These are phyloP conservation scores for Loriculus beryllinus DNA, from an alignment of 2,797 vertebrate genomes.

Conservation along the genomic window DNA sequence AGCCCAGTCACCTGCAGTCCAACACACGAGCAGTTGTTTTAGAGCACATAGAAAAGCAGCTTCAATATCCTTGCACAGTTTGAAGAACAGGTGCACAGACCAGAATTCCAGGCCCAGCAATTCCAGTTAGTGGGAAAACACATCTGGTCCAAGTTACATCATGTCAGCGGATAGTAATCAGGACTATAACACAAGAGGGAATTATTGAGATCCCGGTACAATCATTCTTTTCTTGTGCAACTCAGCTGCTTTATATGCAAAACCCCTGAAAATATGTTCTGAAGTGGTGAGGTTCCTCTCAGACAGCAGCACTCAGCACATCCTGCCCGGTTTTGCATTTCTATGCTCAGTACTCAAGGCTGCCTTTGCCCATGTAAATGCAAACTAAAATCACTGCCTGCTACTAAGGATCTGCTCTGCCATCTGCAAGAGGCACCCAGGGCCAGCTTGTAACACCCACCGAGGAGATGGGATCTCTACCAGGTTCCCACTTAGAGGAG, in stretches of 20 bases:
- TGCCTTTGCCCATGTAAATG: neutral
- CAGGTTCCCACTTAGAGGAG: neutral
- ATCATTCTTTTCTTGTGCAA: neutral
- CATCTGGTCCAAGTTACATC: neutral
- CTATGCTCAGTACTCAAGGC: neutral
- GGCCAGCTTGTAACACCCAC: neutral
- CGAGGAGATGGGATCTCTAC: neutral
- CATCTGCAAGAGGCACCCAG: neutral
- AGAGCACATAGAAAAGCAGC: neutral
- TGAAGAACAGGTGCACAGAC: constrained; percentile 12
- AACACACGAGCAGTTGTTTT: neutral
- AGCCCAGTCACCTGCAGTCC: neutral
- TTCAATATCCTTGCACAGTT: neutral
- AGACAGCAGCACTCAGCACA: neutral
- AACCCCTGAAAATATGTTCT: neutral
- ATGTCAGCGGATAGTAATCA: neutral
- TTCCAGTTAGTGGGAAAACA: neutral
- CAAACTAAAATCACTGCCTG: neutral
- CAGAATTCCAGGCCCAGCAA: neutral
- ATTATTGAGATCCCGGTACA: neutral
- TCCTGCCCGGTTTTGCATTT: neutral
- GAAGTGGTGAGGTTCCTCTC: neutral
- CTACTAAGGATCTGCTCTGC: neutral
- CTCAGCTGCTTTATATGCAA: neutral
- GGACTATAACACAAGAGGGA: neutral